A percentile compares a stretch with the other conserved stretches of the same genome.
phyloP scores from a whole-genome alignment of 2,888 invertebrate species.

The Agriopis leucophaearia region DNA sequence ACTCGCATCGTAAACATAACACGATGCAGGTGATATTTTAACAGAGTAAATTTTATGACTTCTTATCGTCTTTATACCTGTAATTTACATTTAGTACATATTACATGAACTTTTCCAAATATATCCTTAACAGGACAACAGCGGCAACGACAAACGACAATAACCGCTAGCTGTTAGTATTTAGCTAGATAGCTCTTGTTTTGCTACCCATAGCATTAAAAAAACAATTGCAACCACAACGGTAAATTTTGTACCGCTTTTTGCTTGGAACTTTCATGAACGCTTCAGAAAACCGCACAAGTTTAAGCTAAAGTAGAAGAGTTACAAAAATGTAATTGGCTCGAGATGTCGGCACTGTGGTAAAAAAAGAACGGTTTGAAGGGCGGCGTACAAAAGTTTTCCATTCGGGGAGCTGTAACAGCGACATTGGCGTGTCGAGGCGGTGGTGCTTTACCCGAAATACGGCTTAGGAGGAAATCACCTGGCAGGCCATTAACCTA shows the following conservation, averaged over 20 bases:
- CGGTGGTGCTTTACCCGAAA: conserved; percentile 76
- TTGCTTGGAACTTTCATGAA: not conserved
- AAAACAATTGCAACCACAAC: no score
- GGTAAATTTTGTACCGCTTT: not conserved
- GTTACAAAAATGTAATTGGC: conserved; percentile 33
- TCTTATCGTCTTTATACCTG: conserved; percentile 13
- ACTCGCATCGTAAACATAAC: conserved; percentile 52
- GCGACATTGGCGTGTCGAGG: conserved; percentile 77
- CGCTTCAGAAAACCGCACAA: conserved; percentile 21
- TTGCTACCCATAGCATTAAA: not conserved
- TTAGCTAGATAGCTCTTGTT: not conserved
- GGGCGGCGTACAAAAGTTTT: conserved; percentile 54
- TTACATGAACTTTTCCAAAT: not conserved
- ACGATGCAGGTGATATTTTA: conserved; percentile 45
- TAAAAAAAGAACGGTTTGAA: conserved; percentile 33
- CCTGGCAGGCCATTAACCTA: conserved; percentile 86
- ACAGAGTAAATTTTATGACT: conserved; percentile 41
- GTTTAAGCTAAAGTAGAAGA: conserved; percentile 26
- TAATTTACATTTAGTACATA: not conserved
- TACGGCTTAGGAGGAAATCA: conserved; percentile 84
- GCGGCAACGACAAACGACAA: no score
- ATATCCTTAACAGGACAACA: not conserved
- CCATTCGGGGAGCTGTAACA: conserved; percentile 66
- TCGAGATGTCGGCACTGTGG: conserved; percentile 14
- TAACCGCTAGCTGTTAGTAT: not conserved